Conservation (phyloP, 2,113 vertebrate species). For the Eurypyga helias region DNA sequence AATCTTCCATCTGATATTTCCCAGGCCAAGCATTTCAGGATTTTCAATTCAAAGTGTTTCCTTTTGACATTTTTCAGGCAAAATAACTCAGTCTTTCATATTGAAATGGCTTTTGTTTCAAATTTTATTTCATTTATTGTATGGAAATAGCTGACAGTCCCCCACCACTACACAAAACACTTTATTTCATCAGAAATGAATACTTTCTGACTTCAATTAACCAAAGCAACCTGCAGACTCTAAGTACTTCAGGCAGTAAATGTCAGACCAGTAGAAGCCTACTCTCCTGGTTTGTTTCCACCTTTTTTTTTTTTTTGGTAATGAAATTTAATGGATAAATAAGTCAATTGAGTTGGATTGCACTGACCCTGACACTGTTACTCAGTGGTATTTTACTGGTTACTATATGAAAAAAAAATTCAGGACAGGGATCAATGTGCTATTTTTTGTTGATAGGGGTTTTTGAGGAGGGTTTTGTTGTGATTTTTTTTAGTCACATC, state of each 20-base stretch:
- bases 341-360: not conserved
- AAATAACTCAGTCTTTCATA: not conserved
- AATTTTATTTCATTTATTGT: not conserved
- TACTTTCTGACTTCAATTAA: not conserved
- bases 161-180: not conserved
- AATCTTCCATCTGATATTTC: not conserved
- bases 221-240: not conserved
- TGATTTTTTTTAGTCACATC: not conserved
- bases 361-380: not conserved
- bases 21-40: not conserved
- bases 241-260: not conserved
- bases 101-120: not conserved
- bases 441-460: not conserved
- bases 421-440: not conserved
- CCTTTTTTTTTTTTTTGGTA: not conserved
- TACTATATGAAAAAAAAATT: not conserved
- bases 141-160: not conserved
- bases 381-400: not conserved
- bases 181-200: not conserved
- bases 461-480: not conserved
- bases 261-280: not conserved
- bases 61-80: not conserved
- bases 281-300: not conserved
- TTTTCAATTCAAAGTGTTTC: not conserved
- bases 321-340: not conserved